Conservation (phyloP, 2,797 vertebrate genomes). For the Luscinia megarhynchos region DNA sequence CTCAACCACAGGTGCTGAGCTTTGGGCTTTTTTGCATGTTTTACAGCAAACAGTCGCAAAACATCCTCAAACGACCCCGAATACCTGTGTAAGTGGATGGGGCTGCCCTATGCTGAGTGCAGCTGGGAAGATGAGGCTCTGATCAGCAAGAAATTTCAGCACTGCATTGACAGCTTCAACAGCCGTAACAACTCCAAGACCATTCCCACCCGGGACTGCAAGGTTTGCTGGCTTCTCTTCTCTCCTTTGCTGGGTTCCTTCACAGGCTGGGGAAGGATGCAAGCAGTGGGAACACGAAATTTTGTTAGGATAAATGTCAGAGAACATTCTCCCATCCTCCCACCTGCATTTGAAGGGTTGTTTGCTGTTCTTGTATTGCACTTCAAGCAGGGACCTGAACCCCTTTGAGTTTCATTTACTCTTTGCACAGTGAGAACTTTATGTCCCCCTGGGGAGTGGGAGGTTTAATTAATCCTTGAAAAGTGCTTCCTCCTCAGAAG, state of each 20-base stretch:
- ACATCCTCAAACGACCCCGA: slow-evolving; percentile 90
- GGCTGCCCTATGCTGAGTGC: slow-evolving; percentile 94
- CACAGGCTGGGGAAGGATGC: background rate
- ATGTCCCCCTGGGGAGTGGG: background rate
- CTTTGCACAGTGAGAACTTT: background rate
- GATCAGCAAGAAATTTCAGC: slow-evolving; percentile 91
- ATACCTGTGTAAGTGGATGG: slow-evolving; percentile 99
- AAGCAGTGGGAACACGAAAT: background rate
- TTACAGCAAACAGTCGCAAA: slow-evolving; percentile 90
- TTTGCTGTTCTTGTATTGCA: background rate
- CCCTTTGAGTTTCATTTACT: slow-evolving; percentile 2
- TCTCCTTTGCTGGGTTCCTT: background rate
- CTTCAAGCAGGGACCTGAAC: background rate
- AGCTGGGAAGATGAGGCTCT: slow-evolving; percentile 97
- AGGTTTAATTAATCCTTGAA: slow-evolving; percentile 35
- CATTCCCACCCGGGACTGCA: slow-evolving; percentile 95
- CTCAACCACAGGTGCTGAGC: background rate
- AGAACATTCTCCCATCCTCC: background rate
- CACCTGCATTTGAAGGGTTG: background rate
- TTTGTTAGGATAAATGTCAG: slow-evolving; percentile 15
- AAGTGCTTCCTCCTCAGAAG: slow-evolving; percentile 14
- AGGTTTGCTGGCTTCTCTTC: slow-evolving; percentile 77
- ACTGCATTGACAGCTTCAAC: slow-evolving; percentile 89
- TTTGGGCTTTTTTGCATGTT: background rate
- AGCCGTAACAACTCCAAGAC: slow-evolving; percentile 91